These are phyloP conservation scores for Vanessa cardui DNA, from an alignment of 2,888 invertebrate species.

Conservation along the genomic window DNA sequence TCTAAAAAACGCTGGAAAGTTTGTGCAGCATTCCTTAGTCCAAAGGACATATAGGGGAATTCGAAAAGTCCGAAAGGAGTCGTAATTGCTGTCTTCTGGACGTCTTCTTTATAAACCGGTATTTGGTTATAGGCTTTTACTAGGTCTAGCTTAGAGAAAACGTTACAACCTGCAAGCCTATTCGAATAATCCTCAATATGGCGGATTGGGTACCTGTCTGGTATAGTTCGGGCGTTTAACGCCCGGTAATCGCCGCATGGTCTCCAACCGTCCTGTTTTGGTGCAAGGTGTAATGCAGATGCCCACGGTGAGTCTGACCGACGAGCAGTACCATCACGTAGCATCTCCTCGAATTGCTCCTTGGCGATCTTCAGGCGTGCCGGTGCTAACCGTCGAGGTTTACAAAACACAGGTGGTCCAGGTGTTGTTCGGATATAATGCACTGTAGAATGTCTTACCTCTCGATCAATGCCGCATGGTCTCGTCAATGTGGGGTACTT, in stretches of 20 bases:
- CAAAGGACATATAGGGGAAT: neutral
- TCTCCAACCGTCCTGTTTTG: neutral
- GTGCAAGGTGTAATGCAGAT: slow-evolving; percentile 5
- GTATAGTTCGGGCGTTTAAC: slow-evolving; percentile 1
- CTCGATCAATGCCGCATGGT: too few relatives aligned
- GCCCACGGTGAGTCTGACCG: neutral
- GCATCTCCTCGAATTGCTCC: neutral
- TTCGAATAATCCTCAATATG: neutral
- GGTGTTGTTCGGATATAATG: slow-evolving; percentile 28
- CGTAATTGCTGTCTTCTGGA: neutral
- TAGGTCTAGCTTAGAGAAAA: neutral
- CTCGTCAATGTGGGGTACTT: too few relatives aligned
- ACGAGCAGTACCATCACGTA: neutral
- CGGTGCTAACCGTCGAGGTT: slow-evolving; percentile 34
- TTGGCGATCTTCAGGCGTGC: neutral
- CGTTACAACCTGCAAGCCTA: neutral
- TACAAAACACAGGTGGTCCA: slow-evolving; percentile 38
- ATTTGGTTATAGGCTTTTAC: neutral
- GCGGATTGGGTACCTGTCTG: neutral
- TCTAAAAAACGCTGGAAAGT: neutral
- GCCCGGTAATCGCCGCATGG: slow-evolving; percentile 5
- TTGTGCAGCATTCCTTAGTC: too few relatives aligned
- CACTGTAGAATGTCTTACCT: slow-evolving; percentile 10
- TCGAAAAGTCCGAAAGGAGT: neutral
- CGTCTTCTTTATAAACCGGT: neutral